phyloP scores from a whole-genome alignment of 2,888 invertebrate species.

The Orthonevra nobilis region DNA sequence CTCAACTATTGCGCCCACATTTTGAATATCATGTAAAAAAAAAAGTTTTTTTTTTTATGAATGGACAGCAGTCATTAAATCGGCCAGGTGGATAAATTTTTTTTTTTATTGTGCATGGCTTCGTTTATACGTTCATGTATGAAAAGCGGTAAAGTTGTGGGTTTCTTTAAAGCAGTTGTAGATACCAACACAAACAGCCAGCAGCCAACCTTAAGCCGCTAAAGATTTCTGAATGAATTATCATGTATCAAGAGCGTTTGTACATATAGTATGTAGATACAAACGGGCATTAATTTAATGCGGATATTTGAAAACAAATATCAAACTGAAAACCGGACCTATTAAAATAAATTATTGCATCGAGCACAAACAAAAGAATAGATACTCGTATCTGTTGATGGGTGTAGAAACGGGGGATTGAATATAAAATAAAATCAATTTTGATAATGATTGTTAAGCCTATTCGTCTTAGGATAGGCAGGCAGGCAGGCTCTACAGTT shows the following conservation, averaged over 20 bases:
- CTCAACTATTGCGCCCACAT: constrained; percentile 60
- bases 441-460: constrained; percentile 21
- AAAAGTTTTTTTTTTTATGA: no score
- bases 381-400: no score
- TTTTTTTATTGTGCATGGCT: constrained; percentile 38
- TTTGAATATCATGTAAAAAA: constrained; percentile 31
- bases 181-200: constrained; percentile 19
- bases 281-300: constrained; percentile 39
- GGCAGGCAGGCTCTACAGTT: no score
- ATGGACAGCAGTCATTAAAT: constrained; percentile 56
- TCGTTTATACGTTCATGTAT: constrained; percentile 14
- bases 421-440: constrained; percentile 31
- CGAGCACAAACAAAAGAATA: constrained; percentile 41
- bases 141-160: constrained; percentile 12
- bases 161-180: constrained; percentile 40
- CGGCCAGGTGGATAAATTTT: constrained; percentile 58
- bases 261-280: constrained; percentile 13
- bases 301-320: constrained; percentile 34
- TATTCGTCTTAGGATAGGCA: constrained; percentile 31
- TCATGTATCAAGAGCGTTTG: constrained; percentile 20
- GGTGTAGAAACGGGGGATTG: neutral
- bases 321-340: constrained; percentile 52
- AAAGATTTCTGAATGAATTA: constrained; percentile 60
- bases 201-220: no score
- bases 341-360: constrained; percentile 60